Base-by-base conservation (phyloP, 1,140 invertebrate genomes). In the Ctenoplectra terminalis region DNA sequence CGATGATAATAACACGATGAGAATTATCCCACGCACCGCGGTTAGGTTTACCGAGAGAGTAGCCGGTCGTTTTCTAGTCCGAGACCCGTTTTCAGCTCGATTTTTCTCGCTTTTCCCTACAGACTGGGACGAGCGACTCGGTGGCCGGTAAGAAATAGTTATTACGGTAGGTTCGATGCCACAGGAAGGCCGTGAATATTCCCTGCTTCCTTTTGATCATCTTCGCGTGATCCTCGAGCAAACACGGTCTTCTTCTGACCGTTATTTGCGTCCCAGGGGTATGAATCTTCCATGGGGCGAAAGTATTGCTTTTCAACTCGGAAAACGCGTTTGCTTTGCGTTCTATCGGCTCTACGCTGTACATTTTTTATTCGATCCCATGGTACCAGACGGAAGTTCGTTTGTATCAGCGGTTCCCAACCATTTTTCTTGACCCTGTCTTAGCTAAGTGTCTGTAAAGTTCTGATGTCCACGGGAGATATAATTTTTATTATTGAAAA, bases 11-110 rank as follows among this genome's bases (percentile, higher is more conserved):
- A 91, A 92, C 85, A 88, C 82, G 89, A 90, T 93, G 92, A 89
- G 92, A 93, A 93, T 90, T 92, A 92, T 93, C 92, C 91, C 92
- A 93, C 92, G 92, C 90, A 84, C 40, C 70, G 79, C 83, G 78
- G 79, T 82, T 88, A 86, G 81, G 72, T 70, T 74, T 81, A 73
- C 34, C 31, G 75, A 73, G 74, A 83, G 60, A 76, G 63, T 61
- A 26, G 61, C 40, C 72, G 46, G 72, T 26, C 77, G 63, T 87
- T 88, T 87, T 86, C 85, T 72, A 86, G 70, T 77, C 48, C 56
- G 54, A 64, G 81, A 71, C 75, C 73, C 75, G 75, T 80, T 87
- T 87, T 74, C 80, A 75, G 64, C 75, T 85, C 60, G 86, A 40
- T 79, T 83, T 87, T 76, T 58, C 56, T 82, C 48, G 46, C 58